Base-by-base conservation (phyloP, 2,888 invertebrate species). In the Strigamia transsilvanica region DNA sequence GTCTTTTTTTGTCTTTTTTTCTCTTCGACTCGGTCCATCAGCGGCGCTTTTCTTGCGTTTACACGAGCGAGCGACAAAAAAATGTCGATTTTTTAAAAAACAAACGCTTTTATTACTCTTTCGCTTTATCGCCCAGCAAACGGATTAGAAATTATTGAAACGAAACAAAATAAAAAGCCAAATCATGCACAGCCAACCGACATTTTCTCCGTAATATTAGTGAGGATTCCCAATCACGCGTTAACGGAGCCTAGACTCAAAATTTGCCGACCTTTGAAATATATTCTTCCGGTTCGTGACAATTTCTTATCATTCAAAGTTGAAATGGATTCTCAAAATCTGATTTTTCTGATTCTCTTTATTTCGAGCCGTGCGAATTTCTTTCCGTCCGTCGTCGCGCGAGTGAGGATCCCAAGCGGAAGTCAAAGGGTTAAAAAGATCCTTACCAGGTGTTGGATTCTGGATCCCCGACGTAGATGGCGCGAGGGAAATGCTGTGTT, bases 391-490 rank as follows among this genome's bases (percentile, higher is more conserved):
- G 6, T 18, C 9, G n/a, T 21, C 9, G 56, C 21, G 10, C 9
- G 18, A 18, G 18, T 18, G 56, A 9, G 56, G n/a, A 56, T 21
- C 56, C 7, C 4, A 32, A 61, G 61, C 61, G 18, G 73, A 12
- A 73, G 13, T 73, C 32, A 73, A 73, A 73, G 56, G 18, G 32
- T 73, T 73, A 32, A 73, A 73, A 6, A 18, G 21, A 51, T 56
- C 56, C 56, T 56, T 56, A 56, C 56, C 56, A 32, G 73, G 73
- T 73, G 73, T 27, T 7, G 56, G 56, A n/a, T 73, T 73, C 73
- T 73, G 73, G 12, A 32, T 73, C 3, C 73, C 73, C 0, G 73
- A 73, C 32, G 73, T 73, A 13, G 73, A 73, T 0, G 73, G 73
- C 23, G 73, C 32, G 12, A 32, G 13, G 27, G 73, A 73, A 32